Conservation (phyloP, 2,797 vertebrate species). For the Pseudomugil gertrudae region DNA sequence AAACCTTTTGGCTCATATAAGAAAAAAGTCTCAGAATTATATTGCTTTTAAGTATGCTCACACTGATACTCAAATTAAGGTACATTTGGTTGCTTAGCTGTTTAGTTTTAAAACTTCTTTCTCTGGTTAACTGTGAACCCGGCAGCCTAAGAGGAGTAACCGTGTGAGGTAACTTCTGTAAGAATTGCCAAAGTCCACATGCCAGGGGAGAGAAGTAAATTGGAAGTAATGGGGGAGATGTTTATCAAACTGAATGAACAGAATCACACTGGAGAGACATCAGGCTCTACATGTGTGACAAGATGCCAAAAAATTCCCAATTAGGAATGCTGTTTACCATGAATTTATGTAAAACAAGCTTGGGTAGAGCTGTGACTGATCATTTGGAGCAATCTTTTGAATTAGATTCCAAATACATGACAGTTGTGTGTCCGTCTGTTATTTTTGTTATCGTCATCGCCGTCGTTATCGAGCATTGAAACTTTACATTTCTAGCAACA, state of each 20-base stretch:
- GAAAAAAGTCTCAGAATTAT: slow-evolving; percentile 48
- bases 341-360: slow-evolving; percentile 59
- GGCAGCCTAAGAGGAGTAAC: slow-evolving; percentile 41
- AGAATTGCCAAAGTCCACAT: slow-evolving; percentile 65
- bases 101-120: slow-evolving; percentile 61
- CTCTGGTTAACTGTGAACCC: slow-evolving; percentile 47
- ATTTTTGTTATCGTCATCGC: background rate
- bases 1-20: slow-evolving; percentile 40
- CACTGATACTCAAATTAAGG: slow-evolving; percentile 64
- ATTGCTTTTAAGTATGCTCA: slow-evolving; percentile 64
- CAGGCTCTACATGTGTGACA: slow-evolving; percentile 52
- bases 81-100: slow-evolving; percentile 64
- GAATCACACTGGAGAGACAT: slow-evolving; percentile 56
- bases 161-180: slow-evolving; percentile 64
- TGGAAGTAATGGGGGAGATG: slow-evolving; percentile 73
- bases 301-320: slow-evolving; percentile 47
- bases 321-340: slow-evolving; percentile 54
- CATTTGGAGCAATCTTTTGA: slow-evolving; percentile 50
- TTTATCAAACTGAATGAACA: slow-evolving; percentile 73
- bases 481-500: background rate
- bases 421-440: slow-evolving; percentile 21
- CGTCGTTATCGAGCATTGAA: background rate
- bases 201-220: slow-evolving; percentile 67
- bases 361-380: slow-evolving; percentile 33
- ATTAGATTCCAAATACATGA: slow-evolving; percentile 37